Base-by-base conservation (phyloP, 1,140 invertebrate genomes). In the Lethocerus indicus region DNA sequence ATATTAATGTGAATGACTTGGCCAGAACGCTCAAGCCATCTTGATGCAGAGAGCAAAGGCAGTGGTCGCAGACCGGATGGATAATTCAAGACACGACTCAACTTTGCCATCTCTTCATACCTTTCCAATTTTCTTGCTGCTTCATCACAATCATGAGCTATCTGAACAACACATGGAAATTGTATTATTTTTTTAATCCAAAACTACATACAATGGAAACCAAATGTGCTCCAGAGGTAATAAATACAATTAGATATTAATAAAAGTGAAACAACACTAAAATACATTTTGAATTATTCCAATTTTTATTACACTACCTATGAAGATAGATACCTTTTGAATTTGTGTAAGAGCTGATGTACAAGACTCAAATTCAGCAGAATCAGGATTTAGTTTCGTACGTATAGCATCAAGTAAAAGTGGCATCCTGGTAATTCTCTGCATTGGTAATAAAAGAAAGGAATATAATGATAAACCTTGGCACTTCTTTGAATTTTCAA, bases 391-490 rank as follows among this genome's bases (percentile, higher is more conserved):
- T 32, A 93, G 67, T 60, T 87, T 76, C 57, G 85, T 81, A 50
- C 91, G 75, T 54, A 96, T 82, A 1, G 91, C 89, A 63, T 93
- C 89, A 27, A 93, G 70, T 32, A 97, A 73, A 40, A 96, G 72
- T n/a, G 92, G 92, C 61, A 94, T 72, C 39, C 92, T 76, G 0
- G 91, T 96, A 42, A 95, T 83, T 50, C 93, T 71, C 67, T 97
- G 92, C 89, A 96, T 94, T n/a, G 92, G 93, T 57, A 96, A 69
- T 81, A 96, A 86, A 49, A 96, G 71, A 67, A 96, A 96, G 40
- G 90, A 95, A 64, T 89, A 83, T 57, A 97, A 47, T 20, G 51
- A 50, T 9, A 96, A 71, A 40, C 79, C 76, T 61, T 93, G 90
- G 62, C 90, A 95, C 9, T 77, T 74, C 1, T 83, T 74, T 62